A percentile compares a stretch with the other conserved stretches of the same genome.
Conservation (phyloP, 2,888 invertebrate species). For the Ashinkailepas kermadecensis region DNA sequence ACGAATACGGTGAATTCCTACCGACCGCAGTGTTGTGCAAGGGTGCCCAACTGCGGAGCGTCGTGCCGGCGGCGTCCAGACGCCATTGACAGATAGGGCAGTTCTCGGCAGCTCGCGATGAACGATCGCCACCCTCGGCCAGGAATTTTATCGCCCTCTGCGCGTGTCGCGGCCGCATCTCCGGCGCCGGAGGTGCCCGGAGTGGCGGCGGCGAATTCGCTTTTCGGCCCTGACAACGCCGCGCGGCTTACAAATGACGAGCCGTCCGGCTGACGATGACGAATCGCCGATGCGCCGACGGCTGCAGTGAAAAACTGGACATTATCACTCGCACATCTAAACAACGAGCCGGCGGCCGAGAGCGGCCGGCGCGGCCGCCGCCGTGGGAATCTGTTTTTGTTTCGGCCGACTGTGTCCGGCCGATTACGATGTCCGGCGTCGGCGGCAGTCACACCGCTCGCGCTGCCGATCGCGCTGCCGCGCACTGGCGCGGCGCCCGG, state of each 20-base stretch:
- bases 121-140: background rate
- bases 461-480: no score
- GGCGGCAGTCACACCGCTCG: no score
- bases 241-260: conserved; percentile 20
- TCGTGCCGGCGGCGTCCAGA: background rate
- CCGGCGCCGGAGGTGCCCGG: background rate
- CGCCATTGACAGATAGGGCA: background rate
- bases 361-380: background rate
- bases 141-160: background rate
- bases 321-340: conserved; percentile 6
- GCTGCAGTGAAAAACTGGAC: conserved; percentile 12
- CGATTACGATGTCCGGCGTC: background rate
- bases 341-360: background rate
- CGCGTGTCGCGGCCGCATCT: background rate
- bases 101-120: background rate
- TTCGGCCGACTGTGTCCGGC: background rate
- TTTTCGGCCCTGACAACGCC: background rate
- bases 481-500: no score
- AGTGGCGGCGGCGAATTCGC: background rate
- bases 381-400: conserved; percentile 20
- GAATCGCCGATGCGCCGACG: conserved; percentile 5
- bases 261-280: conserved; percentile 18
- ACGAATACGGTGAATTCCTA: background rate
- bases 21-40: background rate
- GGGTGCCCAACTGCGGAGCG: background rate